These are phyloP conservation scores for Chymomyza procnemis DNA, from an alignment of 2,888 invertebrate species.

Conservation along the genomic window DNA sequence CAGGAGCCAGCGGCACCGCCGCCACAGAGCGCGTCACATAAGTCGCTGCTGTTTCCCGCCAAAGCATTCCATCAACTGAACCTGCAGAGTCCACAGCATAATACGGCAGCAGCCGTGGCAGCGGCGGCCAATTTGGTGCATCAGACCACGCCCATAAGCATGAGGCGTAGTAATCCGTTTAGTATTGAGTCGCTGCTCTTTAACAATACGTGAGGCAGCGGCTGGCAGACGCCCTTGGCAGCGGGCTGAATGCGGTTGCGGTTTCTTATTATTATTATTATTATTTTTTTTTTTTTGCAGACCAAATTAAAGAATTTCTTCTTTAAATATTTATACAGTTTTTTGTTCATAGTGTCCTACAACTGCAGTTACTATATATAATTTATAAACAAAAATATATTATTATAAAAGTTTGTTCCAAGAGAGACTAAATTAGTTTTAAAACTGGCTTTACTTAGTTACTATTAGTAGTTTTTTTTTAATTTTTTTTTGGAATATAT, in stretches of 20 bases:
- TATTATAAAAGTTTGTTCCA: constrained; percentile 49
- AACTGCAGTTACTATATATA: neutral
- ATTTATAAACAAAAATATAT: neutral
- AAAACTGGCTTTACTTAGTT: constrained; percentile 38
- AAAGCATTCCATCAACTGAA: constrained; percentile 65
- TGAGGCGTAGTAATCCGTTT: constrained; percentile 86
- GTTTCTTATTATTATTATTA: neutral
- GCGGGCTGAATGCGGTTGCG: neutral
- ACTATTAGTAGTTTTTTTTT: constrained; percentile 27
- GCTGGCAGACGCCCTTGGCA: neutral
- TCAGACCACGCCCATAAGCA: constrained; percentile 81
- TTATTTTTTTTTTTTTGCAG: neutral
- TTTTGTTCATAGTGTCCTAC: neutral
- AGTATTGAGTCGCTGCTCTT: constrained; percentile 93
- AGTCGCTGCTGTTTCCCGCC: constrained; percentile 56
- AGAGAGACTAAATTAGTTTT: constrained; percentile 65
- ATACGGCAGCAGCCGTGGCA: constrained; percentile 57
- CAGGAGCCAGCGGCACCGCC: constrained; percentile 38
- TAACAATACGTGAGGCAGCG: constrained; percentile 78
- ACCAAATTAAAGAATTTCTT: neutral
- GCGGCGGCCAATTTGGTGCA: constrained; percentile 72
- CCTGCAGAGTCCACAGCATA: constrained; percentile 62
- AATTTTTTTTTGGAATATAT: constrained; percentile 4
- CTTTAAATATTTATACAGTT: neutral
- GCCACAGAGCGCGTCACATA: constrained; percentile 11